A percentile compares a stretch with the other conserved stretches of the same genome.
These are phyloP conservation scores for Colinus virginianus DNA, from an alignment of 2,113 vertebrate genomes.

Conservation along the genomic window DNA sequence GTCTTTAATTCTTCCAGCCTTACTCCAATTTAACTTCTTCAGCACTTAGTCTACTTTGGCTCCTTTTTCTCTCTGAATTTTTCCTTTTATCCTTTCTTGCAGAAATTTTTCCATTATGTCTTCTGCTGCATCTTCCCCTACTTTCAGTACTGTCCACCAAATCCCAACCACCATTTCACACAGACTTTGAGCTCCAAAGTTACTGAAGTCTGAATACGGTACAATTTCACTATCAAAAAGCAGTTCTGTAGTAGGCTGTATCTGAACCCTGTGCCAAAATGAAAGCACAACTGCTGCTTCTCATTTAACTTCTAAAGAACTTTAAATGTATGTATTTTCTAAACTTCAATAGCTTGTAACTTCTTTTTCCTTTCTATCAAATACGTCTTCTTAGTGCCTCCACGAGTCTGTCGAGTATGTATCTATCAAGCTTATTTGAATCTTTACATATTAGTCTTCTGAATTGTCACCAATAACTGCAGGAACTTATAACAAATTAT, in stretches of 20 bases:
- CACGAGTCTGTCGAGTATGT: neutral
- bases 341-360: neutral
- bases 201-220: neutral
- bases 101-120: neutral
- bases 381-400: neutral
- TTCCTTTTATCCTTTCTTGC: neutral
- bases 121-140: neutral
- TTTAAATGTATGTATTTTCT: neutral
- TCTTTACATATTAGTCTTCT: neutral
- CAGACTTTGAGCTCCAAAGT: neutral
- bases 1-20: neutral
- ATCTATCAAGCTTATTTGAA: slow-evolving; percentile 16
- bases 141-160: neutral
- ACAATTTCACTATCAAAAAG: neutral
- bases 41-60: neutral
- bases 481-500: neutral
- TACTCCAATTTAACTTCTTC: neutral
- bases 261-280: neutral
- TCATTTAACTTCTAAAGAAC: neutral
- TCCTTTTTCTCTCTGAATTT: neutral
- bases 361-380: neutral
- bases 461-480: slow-evolving; percentile 24
- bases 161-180: neutral
- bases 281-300: neutral
- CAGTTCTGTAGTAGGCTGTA: neutral